Conservation (phyloP, 2,888 invertebrate species). For the Steromphala cineraria region DNA sequence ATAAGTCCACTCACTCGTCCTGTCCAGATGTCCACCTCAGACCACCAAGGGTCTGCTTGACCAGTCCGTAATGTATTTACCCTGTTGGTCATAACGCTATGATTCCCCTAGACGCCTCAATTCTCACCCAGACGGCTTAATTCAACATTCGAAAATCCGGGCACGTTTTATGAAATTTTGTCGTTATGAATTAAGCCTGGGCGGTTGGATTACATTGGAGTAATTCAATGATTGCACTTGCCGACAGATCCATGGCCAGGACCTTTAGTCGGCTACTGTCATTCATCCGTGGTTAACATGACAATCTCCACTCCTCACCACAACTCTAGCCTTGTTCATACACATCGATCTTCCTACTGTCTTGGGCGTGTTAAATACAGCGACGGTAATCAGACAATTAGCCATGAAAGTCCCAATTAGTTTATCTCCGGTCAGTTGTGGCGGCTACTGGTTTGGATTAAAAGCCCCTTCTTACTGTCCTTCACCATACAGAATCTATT, state of each 20-base stretch:
- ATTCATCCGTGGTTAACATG: constrained; percentile 3
- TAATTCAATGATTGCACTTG: constrained; percentile 1
- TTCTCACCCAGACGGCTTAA: neutral
- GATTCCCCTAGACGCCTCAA: constrained; percentile 4
- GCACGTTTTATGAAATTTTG: constrained; percentile 16
- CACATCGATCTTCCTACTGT: neutral
- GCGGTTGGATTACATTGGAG: neutral
- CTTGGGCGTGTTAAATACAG: neutral
- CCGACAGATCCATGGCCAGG: neutral
- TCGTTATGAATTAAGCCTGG: neutral
- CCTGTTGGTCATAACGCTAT: neutral
- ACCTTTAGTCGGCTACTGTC: neutral
- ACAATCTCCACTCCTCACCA: neutral
- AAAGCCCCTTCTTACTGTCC: neutral
- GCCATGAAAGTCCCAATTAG: constrained; percentile 13
- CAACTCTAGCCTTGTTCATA: neutral
- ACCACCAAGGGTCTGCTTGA: neutral
- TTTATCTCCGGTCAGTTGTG: neutral
- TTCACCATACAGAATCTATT: neutral
- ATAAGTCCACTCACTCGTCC: neutral
- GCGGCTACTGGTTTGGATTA: neutral
- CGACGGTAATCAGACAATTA: neutral
- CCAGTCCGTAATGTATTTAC: neutral
- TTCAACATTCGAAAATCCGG: neutral
- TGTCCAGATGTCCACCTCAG: neutral